Conservation (phyloP, 2,113 vertebrate species). For the Mungos mungo region DNA sequence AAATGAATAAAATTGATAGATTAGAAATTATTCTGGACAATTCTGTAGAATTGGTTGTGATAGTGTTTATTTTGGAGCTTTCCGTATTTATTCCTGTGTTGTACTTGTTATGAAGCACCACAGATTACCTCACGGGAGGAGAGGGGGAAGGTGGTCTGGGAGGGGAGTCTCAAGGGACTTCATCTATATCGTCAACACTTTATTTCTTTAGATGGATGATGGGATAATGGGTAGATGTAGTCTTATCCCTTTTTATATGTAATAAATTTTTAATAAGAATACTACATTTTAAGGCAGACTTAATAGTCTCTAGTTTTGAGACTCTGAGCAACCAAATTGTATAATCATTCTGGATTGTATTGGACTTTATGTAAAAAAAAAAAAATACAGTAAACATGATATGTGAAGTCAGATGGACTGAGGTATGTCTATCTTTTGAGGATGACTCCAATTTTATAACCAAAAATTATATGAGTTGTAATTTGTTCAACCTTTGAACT, state of each 20-base stretch:
- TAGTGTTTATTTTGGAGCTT: background rate
- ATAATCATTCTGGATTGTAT: background rate
- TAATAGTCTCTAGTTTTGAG: background rate
- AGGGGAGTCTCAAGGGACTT: background rate
- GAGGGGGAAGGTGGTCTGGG: background rate
- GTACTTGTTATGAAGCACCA: background rate
- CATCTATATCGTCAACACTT: background rate
- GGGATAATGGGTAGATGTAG: background rate
- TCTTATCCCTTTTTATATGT: background rate
- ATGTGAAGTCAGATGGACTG: background rate
- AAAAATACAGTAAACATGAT: background rate
- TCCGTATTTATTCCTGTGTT: background rate
- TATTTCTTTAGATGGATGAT: background rate
- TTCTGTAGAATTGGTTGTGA: background rate
- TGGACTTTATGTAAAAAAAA: background rate
- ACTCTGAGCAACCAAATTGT: background rate
- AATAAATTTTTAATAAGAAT: background rate
- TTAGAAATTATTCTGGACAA: background rate
- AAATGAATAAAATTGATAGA: background rate
- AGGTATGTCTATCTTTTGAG: background rate
- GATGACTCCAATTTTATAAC: background rate
- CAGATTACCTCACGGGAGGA: background rate
- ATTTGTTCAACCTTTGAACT: background rate
- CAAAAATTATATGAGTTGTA: background rate
- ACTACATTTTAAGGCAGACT: background rate